Conservation (phyloP, 2,797 vertebrate species). For the Cheirogaleus major region DNA sequence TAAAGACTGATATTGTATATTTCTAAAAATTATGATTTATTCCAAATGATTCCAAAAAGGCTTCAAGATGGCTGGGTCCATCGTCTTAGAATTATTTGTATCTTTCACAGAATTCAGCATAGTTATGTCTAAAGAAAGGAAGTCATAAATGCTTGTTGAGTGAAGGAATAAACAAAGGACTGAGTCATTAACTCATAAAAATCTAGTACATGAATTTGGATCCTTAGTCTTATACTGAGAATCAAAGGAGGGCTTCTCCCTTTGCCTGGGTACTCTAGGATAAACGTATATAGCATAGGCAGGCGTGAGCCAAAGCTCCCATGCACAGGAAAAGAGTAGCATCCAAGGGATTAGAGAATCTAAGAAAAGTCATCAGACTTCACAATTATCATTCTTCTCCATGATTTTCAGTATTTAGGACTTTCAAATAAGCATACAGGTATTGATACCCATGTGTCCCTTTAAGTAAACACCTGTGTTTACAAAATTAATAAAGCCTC, state of each 20-base stretch:
- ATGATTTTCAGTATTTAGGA: background rate
- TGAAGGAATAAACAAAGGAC: background rate
- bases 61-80: background rate
- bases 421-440: background rate
- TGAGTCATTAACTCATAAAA: background rate
- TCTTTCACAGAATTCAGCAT: slow-evolving; percentile 32
- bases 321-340: background rate
- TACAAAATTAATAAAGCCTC: background rate
- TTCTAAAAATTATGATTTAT: slow-evolving; percentile 10
- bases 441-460: background rate
- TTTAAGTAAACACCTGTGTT: background rate
- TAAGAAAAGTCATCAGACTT: background rate
- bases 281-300: background rate
- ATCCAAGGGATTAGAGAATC: background rate
- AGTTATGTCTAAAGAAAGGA: background rate
- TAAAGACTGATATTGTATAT: background rate
- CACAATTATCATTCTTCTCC: background rate
- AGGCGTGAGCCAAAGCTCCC: background rate
- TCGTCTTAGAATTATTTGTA: slow-evolving; percentile 21
- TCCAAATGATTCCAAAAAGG: background rate
- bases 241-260: background rate
- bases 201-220: background rate
- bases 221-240: background rate
- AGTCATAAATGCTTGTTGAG: background rate
- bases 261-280: background rate